A percentile compares a stretch with the other conserved stretches of the same genome.
phyloP scores from a whole-genome alignment of 2,113 vertebrate species.

The Rhinopomastus cyanomelas region DNA sequence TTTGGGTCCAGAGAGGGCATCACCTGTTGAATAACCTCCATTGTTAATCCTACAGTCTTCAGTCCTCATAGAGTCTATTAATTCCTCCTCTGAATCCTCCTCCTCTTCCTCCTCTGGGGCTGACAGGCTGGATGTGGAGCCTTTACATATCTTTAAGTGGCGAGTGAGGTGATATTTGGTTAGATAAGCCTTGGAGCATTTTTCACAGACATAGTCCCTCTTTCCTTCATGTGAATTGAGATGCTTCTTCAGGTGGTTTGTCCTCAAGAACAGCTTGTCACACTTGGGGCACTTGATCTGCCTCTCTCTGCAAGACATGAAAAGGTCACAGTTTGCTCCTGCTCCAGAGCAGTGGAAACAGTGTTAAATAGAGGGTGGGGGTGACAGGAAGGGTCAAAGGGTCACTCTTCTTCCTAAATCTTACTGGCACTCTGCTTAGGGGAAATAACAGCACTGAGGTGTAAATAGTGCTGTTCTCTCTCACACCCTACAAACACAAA shows the following conservation, averaged over 20 bases:
- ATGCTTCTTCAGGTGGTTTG: constrained; percentile 96
- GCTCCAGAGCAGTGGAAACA: background rate
- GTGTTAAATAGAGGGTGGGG: background rate
- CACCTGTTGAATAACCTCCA: constrained; percentile 60
- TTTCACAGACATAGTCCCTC: constrained; percentile 96
- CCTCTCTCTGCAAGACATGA: constrained; percentile 80
- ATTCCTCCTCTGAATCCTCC: constrained; percentile 83
- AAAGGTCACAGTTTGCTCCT: background rate
- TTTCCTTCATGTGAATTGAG: constrained; percentile 97
- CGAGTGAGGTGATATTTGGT: constrained; percentile 98
- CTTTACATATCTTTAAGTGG: constrained; percentile 98
- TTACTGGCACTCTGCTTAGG: background rate
- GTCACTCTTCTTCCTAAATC: background rate
- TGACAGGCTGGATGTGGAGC: constrained; percentile 79
- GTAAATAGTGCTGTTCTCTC: background rate
- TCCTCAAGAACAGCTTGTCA: constrained; percentile 93
- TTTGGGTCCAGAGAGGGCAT: constrained; percentile 67
- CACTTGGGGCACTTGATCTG: constrained; percentile 96
- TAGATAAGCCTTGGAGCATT: constrained; percentile 95
- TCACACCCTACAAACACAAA: background rate
- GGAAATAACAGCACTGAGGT: background rate
- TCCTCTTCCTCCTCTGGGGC: constrained; percentile 83
- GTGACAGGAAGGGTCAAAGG: background rate
- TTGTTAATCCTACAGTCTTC: constrained; percentile 70
- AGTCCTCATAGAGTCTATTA: constrained; percentile 64